phyloP scores from a whole-genome alignment of 2,113 vertebrate genomes.

The Hylia prasina region DNA sequence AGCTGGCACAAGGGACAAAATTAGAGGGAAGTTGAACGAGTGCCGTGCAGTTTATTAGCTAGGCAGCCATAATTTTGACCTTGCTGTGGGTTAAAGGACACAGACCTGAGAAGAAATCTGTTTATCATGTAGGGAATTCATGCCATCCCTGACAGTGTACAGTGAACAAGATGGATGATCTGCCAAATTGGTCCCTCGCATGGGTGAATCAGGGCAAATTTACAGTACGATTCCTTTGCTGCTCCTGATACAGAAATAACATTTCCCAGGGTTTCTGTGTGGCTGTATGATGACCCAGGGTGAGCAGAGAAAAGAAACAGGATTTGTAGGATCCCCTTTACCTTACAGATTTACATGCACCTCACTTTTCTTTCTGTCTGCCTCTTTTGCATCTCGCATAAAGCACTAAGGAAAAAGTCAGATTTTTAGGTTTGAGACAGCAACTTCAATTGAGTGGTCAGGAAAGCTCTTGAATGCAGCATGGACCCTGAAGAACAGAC shows the following conservation, averaged over 20 bases:
- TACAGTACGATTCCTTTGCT: conserved; percentile 67
- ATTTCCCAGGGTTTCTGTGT: conserved; percentile 62
- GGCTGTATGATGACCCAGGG: conserved; percentile 55
- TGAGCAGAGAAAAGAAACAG: conserved; percentile 49
- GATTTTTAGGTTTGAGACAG: background rate
- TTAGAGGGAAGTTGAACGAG: conserved; percentile 8
- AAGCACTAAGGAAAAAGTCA: background rate
- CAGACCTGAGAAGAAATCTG: conserved; percentile 76
- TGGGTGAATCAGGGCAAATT: conserved; percentile 78
- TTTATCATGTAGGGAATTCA: conserved; percentile 76
- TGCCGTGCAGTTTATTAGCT: conserved; percentile 30
- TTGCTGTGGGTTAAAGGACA: conserved; percentile 82
- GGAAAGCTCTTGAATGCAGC: background rate
- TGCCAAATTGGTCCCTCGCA: conserved; percentile 75
- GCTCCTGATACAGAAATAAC: conserved; percentile 70
- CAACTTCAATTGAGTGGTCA: background rate
- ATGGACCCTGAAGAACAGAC: background rate
- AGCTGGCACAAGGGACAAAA: conserved; percentile 42
- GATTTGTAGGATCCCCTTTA: conserved; percentile 61
- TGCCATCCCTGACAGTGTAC: conserved; percentile 76
- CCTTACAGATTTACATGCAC: conserved; percentile 50
- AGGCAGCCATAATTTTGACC: conserved; percentile 74
- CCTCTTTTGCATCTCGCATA: conserved; percentile 31
- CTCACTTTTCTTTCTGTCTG: background rate
- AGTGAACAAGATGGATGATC: conserved; percentile 83